Conservation (phyloP, 2,797 vertebrate genomes). For the Erpetoichthys calabaricus region DNA sequence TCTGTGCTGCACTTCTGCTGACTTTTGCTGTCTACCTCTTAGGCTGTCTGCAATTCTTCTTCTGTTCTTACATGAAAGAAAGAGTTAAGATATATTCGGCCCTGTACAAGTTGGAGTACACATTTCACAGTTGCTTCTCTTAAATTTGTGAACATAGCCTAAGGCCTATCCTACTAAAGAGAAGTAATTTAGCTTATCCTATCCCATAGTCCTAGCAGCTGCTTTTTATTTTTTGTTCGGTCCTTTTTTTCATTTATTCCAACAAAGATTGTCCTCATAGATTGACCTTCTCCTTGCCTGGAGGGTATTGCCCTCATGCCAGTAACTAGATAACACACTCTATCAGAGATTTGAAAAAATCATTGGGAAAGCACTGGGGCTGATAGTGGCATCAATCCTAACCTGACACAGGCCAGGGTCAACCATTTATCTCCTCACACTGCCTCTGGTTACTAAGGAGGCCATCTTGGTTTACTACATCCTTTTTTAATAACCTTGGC, state of each 20-base stretch:
- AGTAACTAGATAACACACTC: constrained; percentile 99
- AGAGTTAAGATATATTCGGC: constrained; percentile 43
- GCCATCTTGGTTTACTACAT: constrained; percentile 79
- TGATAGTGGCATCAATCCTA: constrained; percentile 99
- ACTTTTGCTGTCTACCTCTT: background rate
- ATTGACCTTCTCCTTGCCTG: constrained; percentile 86
- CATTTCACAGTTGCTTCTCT: constrained; percentile 29
- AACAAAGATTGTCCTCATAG: constrained; percentile 84
- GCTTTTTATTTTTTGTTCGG: constrained; percentile 58
- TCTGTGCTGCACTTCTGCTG: background rate
- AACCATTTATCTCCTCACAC: constrained; percentile 96
- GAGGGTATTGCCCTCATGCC: constrained; percentile 90
- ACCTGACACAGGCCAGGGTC: constrained; percentile 88
- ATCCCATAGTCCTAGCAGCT: constrained; percentile 58
- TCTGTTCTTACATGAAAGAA: constrained; percentile 30
- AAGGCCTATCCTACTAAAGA: constrained; percentile 51
- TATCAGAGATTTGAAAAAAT: constrained; percentile 98
- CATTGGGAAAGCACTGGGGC: constrained; percentile 92
- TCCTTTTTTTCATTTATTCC: constrained; percentile 90
- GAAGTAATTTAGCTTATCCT: constrained; percentile 66
- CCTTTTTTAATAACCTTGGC: constrained; percentile 79
- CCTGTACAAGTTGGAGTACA: constrained; percentile 41
- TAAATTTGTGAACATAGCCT: constrained; percentile 47
- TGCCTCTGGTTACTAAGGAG: constrained; percentile 81
- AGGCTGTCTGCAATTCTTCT: background rate